phyloP scores from a whole-genome alignment of 1,140 invertebrate genomes.

The Saccostrea echinata region DNA sequence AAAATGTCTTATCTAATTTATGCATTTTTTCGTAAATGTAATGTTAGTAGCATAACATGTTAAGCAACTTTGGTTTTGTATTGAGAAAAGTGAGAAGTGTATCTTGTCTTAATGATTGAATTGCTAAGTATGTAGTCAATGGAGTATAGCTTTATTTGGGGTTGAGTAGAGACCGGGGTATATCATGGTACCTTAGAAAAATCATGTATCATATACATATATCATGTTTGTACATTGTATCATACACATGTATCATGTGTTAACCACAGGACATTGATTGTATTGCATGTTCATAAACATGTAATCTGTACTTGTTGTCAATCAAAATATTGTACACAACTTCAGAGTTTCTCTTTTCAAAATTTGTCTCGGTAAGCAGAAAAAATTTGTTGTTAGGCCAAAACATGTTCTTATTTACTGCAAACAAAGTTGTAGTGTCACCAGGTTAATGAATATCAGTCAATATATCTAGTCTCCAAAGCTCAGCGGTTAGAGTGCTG shows the following conservation, averaged over 20 bases:
- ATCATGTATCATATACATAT: conserved; percentile 18
- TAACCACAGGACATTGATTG: background rate
- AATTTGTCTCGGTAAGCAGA: background rate
- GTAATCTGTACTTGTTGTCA: conserved; percentile 8
- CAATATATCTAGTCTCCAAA: too few species aligned
- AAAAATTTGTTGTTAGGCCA: too few species aligned
- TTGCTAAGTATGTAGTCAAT: background rate
- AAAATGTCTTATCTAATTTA: background rate
- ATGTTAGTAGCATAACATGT: too few species aligned
- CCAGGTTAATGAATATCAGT: too few species aligned
- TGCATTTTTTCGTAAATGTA: too few species aligned
- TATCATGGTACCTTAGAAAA: background rate
- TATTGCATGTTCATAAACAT: conserved; percentile 1
- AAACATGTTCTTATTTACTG: too few species aligned
- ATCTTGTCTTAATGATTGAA: background rate
- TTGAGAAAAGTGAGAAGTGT: background rate
- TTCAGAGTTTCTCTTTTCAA: background rate
- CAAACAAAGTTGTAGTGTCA: too few species aligned
- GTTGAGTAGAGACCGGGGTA: background rate
- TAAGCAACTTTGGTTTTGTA: background rate
- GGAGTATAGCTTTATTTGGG: background rate
- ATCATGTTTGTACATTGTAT: background rate
- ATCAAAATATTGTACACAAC: background rate
- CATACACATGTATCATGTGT: conserved; percentile 4
- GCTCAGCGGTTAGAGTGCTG: too few species aligned